Conservation (phyloP, 2,888 invertebrate genomes). For the Dynastes grantii region DNA sequence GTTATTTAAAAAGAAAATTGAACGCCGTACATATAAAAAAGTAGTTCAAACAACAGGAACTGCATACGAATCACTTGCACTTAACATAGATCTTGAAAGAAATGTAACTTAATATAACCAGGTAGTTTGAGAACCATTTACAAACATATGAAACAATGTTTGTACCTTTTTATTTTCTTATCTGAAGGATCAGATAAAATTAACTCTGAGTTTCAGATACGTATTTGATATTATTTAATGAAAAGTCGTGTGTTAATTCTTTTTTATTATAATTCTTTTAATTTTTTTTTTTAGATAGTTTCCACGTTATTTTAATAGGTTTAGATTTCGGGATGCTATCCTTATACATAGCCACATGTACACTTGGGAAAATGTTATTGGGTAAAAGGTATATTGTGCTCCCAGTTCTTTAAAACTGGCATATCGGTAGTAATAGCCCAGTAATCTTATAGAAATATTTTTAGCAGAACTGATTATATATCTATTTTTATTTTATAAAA, state of each 20-base stretch:
- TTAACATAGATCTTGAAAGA: neutral
- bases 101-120: no score
- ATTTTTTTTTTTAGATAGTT: no score
- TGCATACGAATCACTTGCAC: neutral
- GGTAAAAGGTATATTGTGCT: neutral
- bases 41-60: neutral
- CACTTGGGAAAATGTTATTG: constrained; percentile 4
- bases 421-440: constrained; percentile 18
- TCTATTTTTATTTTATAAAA: neutral
- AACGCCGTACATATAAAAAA: neutral
- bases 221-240: no score
- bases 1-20: neutral
- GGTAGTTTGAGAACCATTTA: no score
- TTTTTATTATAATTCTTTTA: no score
- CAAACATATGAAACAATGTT: no score
- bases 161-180: no score
- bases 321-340: no score
- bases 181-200: no score
- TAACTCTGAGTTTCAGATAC: no score
- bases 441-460: constrained; percentile 14
- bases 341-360: neutral
- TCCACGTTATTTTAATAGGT: no score
- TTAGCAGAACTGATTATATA: neutral
- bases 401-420: constrained; percentile 1
- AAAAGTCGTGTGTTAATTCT: no score